Conservation (phyloP, 92 coral and sea anemone species). For the Parazoanthus swiftii region DNA sequence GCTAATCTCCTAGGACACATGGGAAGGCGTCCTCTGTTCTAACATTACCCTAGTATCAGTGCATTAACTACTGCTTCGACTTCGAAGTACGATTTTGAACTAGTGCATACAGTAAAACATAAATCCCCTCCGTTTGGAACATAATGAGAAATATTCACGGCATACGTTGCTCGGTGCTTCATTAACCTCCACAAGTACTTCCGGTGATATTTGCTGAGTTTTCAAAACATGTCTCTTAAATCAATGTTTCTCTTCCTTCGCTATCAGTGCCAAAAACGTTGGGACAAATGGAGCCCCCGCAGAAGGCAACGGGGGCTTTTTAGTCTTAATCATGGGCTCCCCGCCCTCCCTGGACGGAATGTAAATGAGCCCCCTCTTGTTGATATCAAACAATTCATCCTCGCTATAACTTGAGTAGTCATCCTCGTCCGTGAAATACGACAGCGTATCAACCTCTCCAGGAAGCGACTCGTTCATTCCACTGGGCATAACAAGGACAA, state of each 20-base stretch:
- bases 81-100: too few relatives aligned
- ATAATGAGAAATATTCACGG: neutral
- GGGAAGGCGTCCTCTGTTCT: too few relatives aligned
- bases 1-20: too few relatives aligned
- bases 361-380: slow-evolving; percentile 55
- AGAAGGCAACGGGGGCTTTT: slow-evolving; percentile 62
- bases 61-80: too few relatives aligned
- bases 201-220: neutral
- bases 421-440: slow-evolving; percentile 77
- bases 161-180: neutral
- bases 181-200: neutral
- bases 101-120: too few relatives aligned
- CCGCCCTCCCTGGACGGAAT: slow-evolving; percentile 52
- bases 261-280: slow-evolving; percentile 64
- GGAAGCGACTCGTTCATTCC: slow-evolving; percentile 69
- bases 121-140: too few relatives aligned
- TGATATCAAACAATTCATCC: slow-evolving; percentile 66
- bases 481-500: slow-evolving; percentile 69
- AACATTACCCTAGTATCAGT: too few relatives aligned
- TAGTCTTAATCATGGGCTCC: slow-evolving; percentile 42
- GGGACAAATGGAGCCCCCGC: slow-evolving; percentile 80
- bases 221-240: neutral
- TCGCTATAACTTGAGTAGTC: slow-evolving; percentile 85
- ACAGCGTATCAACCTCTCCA: slow-evolving; percentile 75
- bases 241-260: slow-evolving; percentile 41